Percentiles rank a stretch among this genome's conserved stretches.
Evolutionary conservation across 1,140 invertebrate species (phyloP).

Genomic region (Trichomalopsis sarcophagae): DNA sequence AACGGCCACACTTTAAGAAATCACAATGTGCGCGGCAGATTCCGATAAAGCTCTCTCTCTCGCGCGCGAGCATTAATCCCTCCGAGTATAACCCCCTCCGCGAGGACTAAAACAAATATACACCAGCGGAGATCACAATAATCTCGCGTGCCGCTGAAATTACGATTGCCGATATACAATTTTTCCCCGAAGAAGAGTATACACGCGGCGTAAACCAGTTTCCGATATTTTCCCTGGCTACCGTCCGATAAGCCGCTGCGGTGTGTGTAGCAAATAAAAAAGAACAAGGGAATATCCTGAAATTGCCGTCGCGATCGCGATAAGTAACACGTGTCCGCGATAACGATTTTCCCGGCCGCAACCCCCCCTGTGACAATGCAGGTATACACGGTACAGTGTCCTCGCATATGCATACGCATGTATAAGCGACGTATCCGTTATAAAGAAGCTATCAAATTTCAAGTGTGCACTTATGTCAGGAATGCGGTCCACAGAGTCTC

Average conservation of each 20-base stretch:
- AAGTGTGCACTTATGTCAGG: slow-evolving; percentile 59
- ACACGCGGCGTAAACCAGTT: not conserved
- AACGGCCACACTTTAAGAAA: slow-evolving; percentile 23
- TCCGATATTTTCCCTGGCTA: not conserved
- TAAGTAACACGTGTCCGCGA: slow-evolving; percentile 35
- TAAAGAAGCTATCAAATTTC: slow-evolving; percentile 69
- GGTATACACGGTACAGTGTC: not conserved
- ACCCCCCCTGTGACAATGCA: not conserved
- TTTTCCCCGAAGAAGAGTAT: not conserved
- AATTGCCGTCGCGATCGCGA: not conserved
- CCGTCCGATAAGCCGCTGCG: not conserved
- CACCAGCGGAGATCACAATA: not conserved
- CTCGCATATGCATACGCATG: not conserved
- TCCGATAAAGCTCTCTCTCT: not conserved
- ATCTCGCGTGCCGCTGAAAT: not conserved
- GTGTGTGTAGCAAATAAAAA: not conserved
- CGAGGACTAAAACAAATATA: slow-evolving; percentile 8
- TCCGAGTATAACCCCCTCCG: not conserved
- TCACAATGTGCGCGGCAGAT: not conserved
- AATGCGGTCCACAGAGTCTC: slow-evolving; percentile 62
- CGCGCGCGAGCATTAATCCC: not conserved
- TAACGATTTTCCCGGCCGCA: slow-evolving; percentile 50
- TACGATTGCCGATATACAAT: not conserved
- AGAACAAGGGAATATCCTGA: not conserved
- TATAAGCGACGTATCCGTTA: slow-evolving; percentile 13